Evolutionary conservation across 1,140 invertebrate genomes (phyloP).

Genomic region (Drosophila pruinosa): DNA sequence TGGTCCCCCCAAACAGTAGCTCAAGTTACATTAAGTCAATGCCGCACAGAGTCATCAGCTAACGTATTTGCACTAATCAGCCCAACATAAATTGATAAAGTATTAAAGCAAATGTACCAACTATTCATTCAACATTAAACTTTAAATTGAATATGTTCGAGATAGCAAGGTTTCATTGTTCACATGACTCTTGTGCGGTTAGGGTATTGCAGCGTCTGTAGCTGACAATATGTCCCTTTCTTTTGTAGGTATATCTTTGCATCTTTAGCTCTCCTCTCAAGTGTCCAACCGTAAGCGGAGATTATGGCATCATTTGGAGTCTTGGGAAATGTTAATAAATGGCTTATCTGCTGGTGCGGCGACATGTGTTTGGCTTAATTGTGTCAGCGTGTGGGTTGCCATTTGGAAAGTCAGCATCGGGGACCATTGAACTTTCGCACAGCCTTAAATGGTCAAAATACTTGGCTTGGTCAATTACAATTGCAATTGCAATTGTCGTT

Average conservation of each 20-base stretch:
- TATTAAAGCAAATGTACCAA: too few relatives aligned
- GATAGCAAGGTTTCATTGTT: background rate
- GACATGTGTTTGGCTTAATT: slow-evolving; percentile 81
- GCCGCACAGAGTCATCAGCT: background rate
- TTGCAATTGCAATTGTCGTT: background rate
- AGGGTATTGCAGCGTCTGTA: slow-evolving; percentile 40
- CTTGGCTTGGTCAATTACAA: slow-evolving; percentile 41
- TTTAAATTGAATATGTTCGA: too few relatives aligned
- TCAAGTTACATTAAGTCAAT: slow-evolving; percentile 10
- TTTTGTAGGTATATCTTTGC: slow-evolving; percentile 63
- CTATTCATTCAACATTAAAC: too few relatives aligned
- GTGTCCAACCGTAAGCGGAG: slow-evolving; percentile 77
- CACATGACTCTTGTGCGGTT: background rate
- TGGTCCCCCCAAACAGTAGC: slow-evolving; percentile 53
- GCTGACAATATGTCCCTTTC: slow-evolving; percentile 15
- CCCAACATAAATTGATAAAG: too few relatives aligned
- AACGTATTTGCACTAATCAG: background rate
- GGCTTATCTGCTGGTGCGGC: slow-evolving; percentile 65
- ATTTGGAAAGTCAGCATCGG: slow-evolving; percentile 59
- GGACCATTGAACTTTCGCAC: slow-evolving; percentile 68
- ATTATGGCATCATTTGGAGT: slow-evolving; percentile 78
- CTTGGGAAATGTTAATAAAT: slow-evolving; percentile 81
- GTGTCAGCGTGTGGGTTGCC: slow-evolving; percentile 77
- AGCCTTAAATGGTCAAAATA: slow-evolving; percentile 73
- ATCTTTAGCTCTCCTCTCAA: slow-evolving; percentile 53